Conservation (phyloP, 2,888 invertebrate genomes). For the Orchesellides sinensis region DNA sequence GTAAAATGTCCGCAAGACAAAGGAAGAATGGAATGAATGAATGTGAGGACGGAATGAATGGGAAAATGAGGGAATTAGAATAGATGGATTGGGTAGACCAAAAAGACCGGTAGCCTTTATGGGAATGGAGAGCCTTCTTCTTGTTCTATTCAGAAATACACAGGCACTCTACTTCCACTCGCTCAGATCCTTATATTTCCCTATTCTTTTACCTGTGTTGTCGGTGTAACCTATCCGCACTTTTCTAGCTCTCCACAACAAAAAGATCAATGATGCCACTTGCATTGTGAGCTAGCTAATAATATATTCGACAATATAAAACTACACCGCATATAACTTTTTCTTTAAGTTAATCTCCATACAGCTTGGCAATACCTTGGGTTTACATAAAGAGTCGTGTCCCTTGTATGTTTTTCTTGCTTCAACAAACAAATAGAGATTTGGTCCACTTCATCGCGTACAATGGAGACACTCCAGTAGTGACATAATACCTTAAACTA, state of each 20-base stretch:
- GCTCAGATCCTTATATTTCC: neutral
- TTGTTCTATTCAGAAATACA: no score
- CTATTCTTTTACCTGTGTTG: neutral
- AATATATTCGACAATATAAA: no score
- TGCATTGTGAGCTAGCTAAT: no score
- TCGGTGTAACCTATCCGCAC: neutral
- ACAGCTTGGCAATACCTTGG: no score
- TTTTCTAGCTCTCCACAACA: neutral
- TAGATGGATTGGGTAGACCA: constrained; percentile 52
- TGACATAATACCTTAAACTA: constrained; percentile 36
- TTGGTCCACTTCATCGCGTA: constrained; percentile 33
- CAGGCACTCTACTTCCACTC: no score
- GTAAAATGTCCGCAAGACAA: constrained; percentile 51
- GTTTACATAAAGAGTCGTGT: neutral
- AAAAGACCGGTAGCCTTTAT: constrained; percentile 58
- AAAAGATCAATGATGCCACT: neutral
- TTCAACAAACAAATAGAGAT: constrained; percentile 49
- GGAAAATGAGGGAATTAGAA: neutral
- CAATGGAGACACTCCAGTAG: constrained; percentile 3
- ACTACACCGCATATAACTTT: no score
- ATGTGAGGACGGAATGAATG: constrained; percentile 16
- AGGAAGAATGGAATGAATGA: constrained; percentile 30
- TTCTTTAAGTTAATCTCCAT: no score
- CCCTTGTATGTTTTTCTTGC: neutral
- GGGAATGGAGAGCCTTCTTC: constrained; percentile 6